Conservation (phyloP, 2,113 vertebrate species). For the Okapia johnstoni region DNA sequence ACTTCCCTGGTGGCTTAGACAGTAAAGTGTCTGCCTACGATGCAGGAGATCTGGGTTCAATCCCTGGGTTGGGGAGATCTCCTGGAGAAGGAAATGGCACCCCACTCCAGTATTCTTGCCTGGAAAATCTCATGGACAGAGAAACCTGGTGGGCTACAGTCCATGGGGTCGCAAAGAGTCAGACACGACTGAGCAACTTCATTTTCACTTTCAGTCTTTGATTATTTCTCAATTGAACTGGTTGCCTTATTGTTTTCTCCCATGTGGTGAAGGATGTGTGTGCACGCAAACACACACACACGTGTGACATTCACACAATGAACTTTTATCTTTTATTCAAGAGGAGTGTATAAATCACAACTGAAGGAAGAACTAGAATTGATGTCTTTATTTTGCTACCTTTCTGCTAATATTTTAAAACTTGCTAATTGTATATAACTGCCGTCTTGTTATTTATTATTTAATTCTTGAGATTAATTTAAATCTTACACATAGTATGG, state of each 20-base stretch:
- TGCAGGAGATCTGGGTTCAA: background rate
- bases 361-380: background rate
- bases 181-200: rapidly evolving
- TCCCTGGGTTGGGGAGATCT: background rate
- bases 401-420: background rate
- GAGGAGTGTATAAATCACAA: background rate
- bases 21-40: background rate
- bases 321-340: background rate
- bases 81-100: background rate
- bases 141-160: background rate
- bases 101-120: background rate
- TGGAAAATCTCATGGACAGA: background rate
- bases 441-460: background rate
- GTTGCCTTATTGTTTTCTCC: background rate
- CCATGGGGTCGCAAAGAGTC: background rate
- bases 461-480: background rate
- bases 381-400: background rate
- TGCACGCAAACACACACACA: too few species aligned
- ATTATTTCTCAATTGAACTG: background rate
- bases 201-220: background rate
- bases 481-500: background rate
- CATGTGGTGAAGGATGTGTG: background rate
- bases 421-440: background rate
- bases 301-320: rapidly evolving
- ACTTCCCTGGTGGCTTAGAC: background rate